phyloP scores from a whole-genome alignment of 2,888 invertebrate genomes.

The Tachina grossa region DNA sequence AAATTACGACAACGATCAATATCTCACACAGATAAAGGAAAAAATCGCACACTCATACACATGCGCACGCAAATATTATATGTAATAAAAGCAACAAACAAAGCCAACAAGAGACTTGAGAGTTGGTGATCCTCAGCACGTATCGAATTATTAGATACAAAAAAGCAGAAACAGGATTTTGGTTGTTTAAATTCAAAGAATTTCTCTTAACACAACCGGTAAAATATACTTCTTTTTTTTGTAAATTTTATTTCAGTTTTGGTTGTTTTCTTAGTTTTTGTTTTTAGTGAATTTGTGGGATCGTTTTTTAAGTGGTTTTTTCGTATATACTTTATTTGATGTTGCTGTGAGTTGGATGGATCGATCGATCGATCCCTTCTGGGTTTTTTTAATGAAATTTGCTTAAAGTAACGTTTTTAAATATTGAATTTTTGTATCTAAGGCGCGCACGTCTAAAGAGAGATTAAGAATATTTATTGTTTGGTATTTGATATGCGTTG shows the following conservation, averaged over 20 bases:
- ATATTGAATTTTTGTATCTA: slow-evolving; percentile 15
- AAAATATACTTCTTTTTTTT: slow-evolving; percentile 21
- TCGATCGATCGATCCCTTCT: slow-evolving; percentile 34
- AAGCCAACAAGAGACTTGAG: slow-evolving; percentile 25
- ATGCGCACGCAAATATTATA: neutral
- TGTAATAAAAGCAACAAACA: neutral
- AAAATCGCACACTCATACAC: neutral
- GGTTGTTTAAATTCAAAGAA: slow-evolving; percentile 59
- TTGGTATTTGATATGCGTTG: slow-evolving; percentile 36
- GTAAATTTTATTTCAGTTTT: neutral
- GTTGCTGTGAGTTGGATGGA: slow-evolving; percentile 19
- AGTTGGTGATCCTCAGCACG: slow-evolving; percentile 63
- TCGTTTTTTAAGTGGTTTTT: slow-evolving; percentile 16
- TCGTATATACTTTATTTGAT: slow-evolving; percentile 9
- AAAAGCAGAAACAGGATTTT: slow-evolving; percentile 58
- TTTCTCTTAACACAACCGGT: slow-evolving; percentile 60
- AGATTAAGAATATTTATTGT: neutral
- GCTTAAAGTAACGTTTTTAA: slow-evolving; percentile 44
- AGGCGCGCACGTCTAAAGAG: neutral
- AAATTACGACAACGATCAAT: slow-evolving; percentile 36
- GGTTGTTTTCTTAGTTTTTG: slow-evolving; percentile 7
- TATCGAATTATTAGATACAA: slow-evolving; percentile 66
- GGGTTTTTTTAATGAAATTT: slow-evolving; percentile 19
- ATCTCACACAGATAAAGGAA: slow-evolving; percentile 27
- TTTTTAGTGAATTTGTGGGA: slow-evolving; percentile 40